Conservation (phyloP, 2,797 vertebrate genomes). For the Eutrigla gurnardus region DNA sequence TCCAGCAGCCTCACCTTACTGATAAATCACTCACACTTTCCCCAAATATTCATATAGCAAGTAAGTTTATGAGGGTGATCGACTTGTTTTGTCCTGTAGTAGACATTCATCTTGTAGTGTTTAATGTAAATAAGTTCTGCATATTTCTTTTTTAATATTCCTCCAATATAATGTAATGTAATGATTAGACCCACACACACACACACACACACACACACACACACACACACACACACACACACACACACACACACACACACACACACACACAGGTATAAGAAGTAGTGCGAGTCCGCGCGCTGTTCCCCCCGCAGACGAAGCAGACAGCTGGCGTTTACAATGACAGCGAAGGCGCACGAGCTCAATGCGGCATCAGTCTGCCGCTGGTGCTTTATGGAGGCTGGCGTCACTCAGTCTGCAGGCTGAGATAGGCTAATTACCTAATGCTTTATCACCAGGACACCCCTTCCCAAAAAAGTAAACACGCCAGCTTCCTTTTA, state of each 20-base stretch:
- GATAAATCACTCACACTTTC: constrained; percentile 17
- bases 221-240: too few relatives aligned
- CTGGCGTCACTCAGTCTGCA: constrained; percentile 93
- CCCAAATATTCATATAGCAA: constrained; percentile 1
- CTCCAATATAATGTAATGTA: too few relatives aligned
- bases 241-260: too few relatives aligned
- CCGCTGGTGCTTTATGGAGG: constrained; percentile 75
- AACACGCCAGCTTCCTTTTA: constrained; percentile 76
- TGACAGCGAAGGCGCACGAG: constrained; percentile 63
- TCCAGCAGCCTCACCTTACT: background rate
- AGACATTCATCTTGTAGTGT: too few relatives aligned
- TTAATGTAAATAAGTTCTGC: background rate
- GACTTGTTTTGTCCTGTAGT: background rate
- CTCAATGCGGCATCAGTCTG: constrained; percentile 73
- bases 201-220: too few relatives aligned
- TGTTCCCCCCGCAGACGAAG: constrained; percentile 18
- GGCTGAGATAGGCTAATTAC: constrained; percentile 87
- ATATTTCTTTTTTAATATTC: too few relatives aligned
- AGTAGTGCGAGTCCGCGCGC: background rate
- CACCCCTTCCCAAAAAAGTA: constrained; percentile 75
- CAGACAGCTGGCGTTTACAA: constrained; percentile 67
- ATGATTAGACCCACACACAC: too few relatives aligned
- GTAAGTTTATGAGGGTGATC: background rate
- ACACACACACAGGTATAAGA: constrained; percentile 15
- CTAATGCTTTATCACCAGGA: constrained; percentile 81